These are phyloP conservation scores for Erythrolamprus reginae DNA, from an alignment of 2,113 vertebrate genomes.

Conservation along the genomic window DNA sequence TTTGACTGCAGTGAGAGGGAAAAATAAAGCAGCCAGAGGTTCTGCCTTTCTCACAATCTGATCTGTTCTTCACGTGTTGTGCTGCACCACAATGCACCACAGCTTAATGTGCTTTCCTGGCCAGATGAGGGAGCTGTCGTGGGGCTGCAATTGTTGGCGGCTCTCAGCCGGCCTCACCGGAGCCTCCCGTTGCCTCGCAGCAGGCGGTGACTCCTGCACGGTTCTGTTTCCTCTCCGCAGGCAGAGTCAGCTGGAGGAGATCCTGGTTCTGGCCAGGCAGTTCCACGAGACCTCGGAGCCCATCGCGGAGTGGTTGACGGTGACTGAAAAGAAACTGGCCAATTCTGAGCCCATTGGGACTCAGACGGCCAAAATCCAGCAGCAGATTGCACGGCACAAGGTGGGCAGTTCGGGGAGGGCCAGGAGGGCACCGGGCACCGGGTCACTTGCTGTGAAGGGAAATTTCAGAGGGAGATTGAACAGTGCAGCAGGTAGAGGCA, in stretches of 20 bases:
- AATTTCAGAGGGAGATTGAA: rapidly evolving
- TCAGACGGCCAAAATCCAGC: conserved; percentile 93
- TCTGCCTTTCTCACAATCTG: neutral
- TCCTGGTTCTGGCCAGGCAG: conserved; percentile 90
- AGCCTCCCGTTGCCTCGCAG: neutral
- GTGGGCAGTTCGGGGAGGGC: conserved; percentile 44
- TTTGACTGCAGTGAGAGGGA: neutral
- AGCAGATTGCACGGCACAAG: conserved; percentile 95
- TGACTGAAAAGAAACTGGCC: conserved; percentile 90
- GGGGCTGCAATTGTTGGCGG: neutral
- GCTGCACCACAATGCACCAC: neutral
- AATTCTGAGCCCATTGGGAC: conserved; percentile 95
- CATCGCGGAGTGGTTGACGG: conserved; percentile 88
- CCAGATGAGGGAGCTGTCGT: neutral
- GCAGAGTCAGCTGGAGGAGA: conserved; percentile 93
- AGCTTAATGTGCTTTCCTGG: neutral
- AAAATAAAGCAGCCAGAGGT: neutral
- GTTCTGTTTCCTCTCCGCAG: conserved; percentile 59
- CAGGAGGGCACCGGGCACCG: neutral
- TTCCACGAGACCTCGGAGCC: conserved; percentile 96
- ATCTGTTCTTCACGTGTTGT: neutral
- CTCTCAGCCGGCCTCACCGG: neutral
- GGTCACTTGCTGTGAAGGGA: neutral
- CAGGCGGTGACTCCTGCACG: neutral
- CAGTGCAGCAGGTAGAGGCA: neutral